These are phyloP conservation scores for Ptilorrhoa leucosticta DNA, from an alignment of 2,113 vertebrate genomes.

Conservation along the genomic window DNA sequence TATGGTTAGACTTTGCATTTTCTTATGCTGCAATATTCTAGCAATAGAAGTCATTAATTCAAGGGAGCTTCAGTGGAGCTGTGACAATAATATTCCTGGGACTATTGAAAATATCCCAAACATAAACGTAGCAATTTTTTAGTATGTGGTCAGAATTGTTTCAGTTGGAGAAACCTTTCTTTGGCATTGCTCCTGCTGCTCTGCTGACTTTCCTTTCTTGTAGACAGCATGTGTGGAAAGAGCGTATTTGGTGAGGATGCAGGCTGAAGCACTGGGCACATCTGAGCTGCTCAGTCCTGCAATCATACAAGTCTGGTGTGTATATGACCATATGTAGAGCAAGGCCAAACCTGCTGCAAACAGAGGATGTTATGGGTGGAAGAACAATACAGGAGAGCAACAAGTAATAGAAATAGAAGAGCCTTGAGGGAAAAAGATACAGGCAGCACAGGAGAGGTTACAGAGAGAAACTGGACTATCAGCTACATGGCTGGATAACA, in stretches of 20 bases:
- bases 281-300: neutral
- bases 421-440: neutral
- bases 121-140: neutral
- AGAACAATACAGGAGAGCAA: neutral
- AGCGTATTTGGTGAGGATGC: neutral
- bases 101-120: neutral
- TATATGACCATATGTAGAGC: neutral
- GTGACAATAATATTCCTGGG: neutral
- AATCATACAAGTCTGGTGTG: rapidly evolving
- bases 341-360: neutral
- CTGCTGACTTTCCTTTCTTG: neutral
- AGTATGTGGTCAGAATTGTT: neutral
- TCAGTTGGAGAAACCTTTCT: neutral
- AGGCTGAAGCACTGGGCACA: neutral
- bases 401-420: neutral
- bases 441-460: neutral
- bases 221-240: neutral
- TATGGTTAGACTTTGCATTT: neutral
- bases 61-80: neutral
- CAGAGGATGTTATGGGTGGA: neutral
- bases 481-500: neutral
- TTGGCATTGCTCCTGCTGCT: neutral
- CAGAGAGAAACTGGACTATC: neutral
- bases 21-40: neutral
- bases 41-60: neutral